Evolutionary conservation across 2,113 vertebrate species (phyloP).

Genomic region (Scortum barcoo): DNA sequence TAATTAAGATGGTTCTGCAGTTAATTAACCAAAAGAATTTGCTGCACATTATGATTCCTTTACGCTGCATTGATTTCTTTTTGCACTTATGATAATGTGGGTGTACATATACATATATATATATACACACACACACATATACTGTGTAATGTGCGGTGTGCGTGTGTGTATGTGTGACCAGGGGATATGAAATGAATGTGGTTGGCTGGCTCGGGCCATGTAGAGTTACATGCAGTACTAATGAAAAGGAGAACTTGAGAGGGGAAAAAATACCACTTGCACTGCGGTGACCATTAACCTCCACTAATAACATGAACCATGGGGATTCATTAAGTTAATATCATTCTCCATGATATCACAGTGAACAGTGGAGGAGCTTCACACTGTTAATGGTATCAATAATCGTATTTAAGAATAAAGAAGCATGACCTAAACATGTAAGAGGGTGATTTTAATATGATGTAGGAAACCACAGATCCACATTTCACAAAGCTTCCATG

Average conservation of each 20-base stretch:
- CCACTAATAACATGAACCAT: slow-evolving; percentile 38
- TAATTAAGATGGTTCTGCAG: neutral
- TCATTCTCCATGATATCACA: slow-evolving; percentile 12
- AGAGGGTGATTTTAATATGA: slow-evolving; percentile 9
- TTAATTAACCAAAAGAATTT: neutral
- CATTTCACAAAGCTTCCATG: slow-evolving; percentile 2
- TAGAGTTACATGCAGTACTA: neutral
- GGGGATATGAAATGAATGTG: neutral
- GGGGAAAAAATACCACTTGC: slow-evolving; percentile 20
- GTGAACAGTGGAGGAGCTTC: neutral
- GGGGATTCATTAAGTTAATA: slow-evolving; percentile 28
- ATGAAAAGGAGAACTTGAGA: slow-evolving; percentile 1
- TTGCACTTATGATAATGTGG: fast-evolving
- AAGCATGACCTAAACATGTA: slow-evolving; percentile 11
- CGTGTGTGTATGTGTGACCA: no score
- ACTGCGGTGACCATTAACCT: slow-evolving; percentile 43
- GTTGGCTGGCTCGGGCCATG: neutral
- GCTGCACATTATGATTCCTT: neutral
- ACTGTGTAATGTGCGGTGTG: no score
- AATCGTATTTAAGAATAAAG: slow-evolving; percentile 31
- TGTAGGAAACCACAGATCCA: neutral
- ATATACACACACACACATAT: no score
- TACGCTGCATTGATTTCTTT: no score
- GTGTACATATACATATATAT: no score
- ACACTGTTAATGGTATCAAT: slow-evolving; percentile 27